Conservation (phyloP, 1,140 invertebrate species). For the Zophobas atratus region DNA sequence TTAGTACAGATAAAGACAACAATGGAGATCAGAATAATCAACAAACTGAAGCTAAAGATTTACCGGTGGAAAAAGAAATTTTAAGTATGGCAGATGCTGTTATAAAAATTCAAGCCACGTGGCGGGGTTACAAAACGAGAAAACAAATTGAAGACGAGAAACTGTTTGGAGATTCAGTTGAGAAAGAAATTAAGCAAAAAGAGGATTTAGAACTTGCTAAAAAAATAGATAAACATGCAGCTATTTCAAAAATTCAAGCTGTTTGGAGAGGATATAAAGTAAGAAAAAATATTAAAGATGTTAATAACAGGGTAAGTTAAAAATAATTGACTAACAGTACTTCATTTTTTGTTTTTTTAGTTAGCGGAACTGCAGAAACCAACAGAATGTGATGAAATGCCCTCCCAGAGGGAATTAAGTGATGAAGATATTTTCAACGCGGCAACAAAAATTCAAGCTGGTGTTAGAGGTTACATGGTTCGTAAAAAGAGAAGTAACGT, state of each 20-base stretch:
- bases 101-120: slow-evolving; percentile 38
- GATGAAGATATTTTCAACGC: slow-evolving; percentile 70
- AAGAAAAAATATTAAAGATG: slow-evolving; percentile 48
- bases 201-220: slow-evolving; percentile 7
- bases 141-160: slow-evolving; percentile 2
- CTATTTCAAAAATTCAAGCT: slow-evolving; percentile 54
- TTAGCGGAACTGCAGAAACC: slow-evolving; percentile 19
- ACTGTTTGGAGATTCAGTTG: slow-evolving; percentile 13
- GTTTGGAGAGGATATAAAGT: slow-evolving; percentile 51
- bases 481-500: slow-evolving; percentile 69
- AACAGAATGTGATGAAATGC: slow-evolving; percentile 18
- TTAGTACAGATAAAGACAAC: not conserved
- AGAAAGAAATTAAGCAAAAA: not conserved
- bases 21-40: not conserved
- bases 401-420: slow-evolving; percentile 8
- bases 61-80: not conserved
- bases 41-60: not conserved
- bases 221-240: slow-evolving; percentile 31
- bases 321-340: not conserved
- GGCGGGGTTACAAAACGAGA: slow-evolving; percentile 43
- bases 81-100: slow-evolving; percentile 33
- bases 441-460: slow-evolving; percentile 81
- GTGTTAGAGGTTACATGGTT: slow-evolving; percentile 77
- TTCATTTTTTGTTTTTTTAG: slow-evolving; percentile 20
- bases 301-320: slow-evolving; percentile 47